Evolutionary conservation across 2,888 invertebrate species (phyloP).

Genomic region (Melipona bicolor): DNA sequence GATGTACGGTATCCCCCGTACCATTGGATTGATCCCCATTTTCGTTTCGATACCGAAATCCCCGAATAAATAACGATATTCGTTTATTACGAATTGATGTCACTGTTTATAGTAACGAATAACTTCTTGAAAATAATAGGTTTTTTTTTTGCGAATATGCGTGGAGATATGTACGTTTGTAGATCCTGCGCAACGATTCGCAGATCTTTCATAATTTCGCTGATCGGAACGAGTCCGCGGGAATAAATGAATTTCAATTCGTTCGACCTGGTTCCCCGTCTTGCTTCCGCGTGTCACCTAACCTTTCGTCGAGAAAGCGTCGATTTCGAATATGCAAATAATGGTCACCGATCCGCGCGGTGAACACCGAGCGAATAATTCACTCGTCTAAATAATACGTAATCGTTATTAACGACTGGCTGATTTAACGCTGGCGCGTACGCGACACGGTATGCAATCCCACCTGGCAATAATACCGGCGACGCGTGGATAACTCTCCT

Average conservation of each 20-base stretch:
- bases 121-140: too few species aligned
- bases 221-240: background rate
- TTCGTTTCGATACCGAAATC: too few species aligned
- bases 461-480: slow-evolving; percentile 31
- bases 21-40: too few species aligned
- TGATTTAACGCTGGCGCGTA: slow-evolving; percentile 38
- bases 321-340: slow-evolving; percentile 42
- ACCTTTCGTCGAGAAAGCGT: slow-evolving; percentile 12
- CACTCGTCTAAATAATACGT: slow-evolving; percentile 31
- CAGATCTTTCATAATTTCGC: background rate
- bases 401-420: slow-evolving; percentile 44
- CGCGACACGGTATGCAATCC: slow-evolving; percentile 22
- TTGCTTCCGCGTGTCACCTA: background rate
- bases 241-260: slow-evolving; percentile 2
- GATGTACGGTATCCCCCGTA: background rate
- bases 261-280: background rate
- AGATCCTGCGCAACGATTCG: background rate
- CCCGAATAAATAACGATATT: too few species aligned
- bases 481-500: slow-evolving; percentile 34
- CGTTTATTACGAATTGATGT: too few species aligned
- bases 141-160: too few species aligned
- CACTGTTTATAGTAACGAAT: too few species aligned
- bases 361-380: slow-evolving; percentile 19
- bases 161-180: too few species aligned
- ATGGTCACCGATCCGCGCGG: background rate